phyloP scores from a whole-genome alignment of 2,888 invertebrate genomes.

The Alentia gelatinosa region DNA sequence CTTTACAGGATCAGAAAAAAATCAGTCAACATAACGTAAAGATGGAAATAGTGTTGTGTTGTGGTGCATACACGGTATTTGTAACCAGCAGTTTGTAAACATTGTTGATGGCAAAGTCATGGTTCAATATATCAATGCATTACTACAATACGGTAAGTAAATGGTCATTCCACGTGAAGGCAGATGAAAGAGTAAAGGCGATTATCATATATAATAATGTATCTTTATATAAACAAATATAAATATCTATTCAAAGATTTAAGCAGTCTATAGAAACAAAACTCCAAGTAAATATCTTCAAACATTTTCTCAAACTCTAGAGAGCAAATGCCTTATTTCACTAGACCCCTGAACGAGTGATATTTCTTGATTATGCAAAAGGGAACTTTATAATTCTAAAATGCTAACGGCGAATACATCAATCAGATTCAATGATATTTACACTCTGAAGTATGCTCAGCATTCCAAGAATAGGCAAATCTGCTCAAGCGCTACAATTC shows the following conservation, averaged over 20 bases:
- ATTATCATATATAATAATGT: too few species aligned
- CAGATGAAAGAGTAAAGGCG: too few species aligned
- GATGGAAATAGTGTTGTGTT: too few species aligned
- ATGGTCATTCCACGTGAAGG: too few species aligned
- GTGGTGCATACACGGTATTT: too few species aligned
- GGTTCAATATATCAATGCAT: too few species aligned
- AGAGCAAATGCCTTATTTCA: neutral
- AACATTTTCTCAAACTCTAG: neutral
- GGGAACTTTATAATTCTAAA: neutral
- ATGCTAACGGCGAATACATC: neutral
- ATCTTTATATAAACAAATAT: neutral
- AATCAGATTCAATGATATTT: neutral
- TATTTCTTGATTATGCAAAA: neutral
- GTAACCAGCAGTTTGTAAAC: too few species aligned
- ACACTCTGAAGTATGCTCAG: neutral
- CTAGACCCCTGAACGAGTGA: neutral
- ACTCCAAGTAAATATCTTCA: neutral
- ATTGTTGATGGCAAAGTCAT: too few species aligned
- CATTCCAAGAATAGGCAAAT: neutral
- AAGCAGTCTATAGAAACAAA: neutral
- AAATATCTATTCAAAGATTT: neutral
- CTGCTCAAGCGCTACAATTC: neutral
- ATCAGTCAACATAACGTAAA: too few species aligned
- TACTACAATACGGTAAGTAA: too few species aligned
- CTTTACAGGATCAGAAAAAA: too few species aligned